Conservation (phyloP, 2,888 invertebrate genomes). For the Drosophila mayaguana region DNA sequence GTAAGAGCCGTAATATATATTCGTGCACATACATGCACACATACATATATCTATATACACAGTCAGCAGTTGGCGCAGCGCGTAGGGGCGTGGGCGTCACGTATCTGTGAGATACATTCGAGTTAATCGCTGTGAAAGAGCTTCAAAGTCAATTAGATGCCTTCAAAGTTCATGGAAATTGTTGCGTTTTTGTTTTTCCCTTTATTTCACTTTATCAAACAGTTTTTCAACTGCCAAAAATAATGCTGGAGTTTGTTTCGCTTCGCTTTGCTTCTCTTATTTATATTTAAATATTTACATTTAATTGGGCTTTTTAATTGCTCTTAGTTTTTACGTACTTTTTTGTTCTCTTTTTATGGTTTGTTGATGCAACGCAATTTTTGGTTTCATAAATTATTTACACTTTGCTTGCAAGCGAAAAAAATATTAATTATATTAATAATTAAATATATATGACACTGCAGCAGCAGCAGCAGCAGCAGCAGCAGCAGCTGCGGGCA, state of each 20-base stretch:
- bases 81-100: constrained; percentile 13
- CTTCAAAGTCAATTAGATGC: constrained; percentile 70
- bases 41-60: not conserved
- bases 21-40: not conserved
- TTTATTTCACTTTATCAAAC: constrained; percentile 28
- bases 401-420: constrained; percentile 19
- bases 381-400: constrained; percentile 45
- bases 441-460: constrained; percentile 43
- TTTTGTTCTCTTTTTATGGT: constrained; percentile 1
- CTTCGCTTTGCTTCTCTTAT: not conserved
- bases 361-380: constrained; percentile 15
- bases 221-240: constrained; percentile 4
- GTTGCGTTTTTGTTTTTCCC: constrained; percentile 29
- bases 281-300: constrained; percentile 13
- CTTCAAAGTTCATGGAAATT: constrained; percentile 62
- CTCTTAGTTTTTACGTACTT: constrained; percentile 8
- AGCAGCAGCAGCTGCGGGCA: not conserved
- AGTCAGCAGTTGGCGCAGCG: not conserved
- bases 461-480: not conserved
- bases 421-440: constrained; percentile 30
- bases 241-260: not conserved
- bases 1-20: constrained; percentile 28
- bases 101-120: constrained; percentile 62
- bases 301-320: constrained; percentile 37
- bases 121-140: constrained; percentile 70